A percentile compares a stretch with the other conserved stretches of the same genome.
Conservation (phyloP, 1,140 invertebrate species). For the Cataglyphis hispanica region DNA sequence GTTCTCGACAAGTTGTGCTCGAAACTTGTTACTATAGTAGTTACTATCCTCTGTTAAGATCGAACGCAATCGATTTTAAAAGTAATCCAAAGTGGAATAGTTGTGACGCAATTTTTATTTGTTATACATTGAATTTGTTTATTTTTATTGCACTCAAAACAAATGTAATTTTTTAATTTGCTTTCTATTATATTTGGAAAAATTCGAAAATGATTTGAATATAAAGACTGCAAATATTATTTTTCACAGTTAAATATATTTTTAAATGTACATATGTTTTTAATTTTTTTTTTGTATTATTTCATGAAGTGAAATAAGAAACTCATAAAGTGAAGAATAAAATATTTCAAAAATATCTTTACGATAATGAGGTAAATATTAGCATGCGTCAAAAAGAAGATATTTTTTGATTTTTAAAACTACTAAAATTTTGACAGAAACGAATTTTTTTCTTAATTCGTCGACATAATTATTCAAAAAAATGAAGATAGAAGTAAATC, state of each 20-base stretch:
- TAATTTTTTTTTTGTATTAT: too few relatives aligned
- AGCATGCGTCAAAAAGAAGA: slow-evolving; percentile 6
- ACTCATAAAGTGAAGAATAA: too few relatives aligned
- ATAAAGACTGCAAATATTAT: not conserved
- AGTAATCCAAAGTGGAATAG: not conserved
- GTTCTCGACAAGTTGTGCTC: slow-evolving; percentile 9
- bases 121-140: slow-evolving; percentile 13
- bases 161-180: slow-evolving; percentile 6
- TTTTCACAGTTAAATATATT: not conserved
- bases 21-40: slow-evolving; percentile 24
- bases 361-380: not conserved
- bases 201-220: not conserved
- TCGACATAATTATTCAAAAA: not conserved
- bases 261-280: not conserved
- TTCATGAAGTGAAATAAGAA: too few relatives aligned
- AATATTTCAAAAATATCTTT: too few relatives aligned
- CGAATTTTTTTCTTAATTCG: not conserved
- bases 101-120: not conserved
- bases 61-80: not conserved
- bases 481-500: slow-evolving; percentile 10
- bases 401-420: not conserved
- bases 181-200: not conserved
- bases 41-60: slow-evolving; percentile 29
- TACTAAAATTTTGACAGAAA: not conserved
- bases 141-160: slow-evolving; percentile 1